These are phyloP conservation scores for Ahaetulla prasina DNA, from an alignment of 2,113 vertebrate genomes.

Conservation along the genomic window DNA sequence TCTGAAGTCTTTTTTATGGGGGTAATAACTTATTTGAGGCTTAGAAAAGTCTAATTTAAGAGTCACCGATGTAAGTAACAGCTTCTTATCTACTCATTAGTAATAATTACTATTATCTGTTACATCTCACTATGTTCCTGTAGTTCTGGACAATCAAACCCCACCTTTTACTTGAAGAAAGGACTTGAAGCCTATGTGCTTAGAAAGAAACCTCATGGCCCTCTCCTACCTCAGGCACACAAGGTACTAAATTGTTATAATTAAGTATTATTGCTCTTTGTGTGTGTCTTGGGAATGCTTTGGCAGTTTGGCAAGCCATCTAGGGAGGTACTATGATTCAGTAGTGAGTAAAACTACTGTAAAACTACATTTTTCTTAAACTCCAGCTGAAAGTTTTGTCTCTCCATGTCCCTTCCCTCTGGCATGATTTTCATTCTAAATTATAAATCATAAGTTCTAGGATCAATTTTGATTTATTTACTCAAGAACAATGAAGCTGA, in stretches of 20 bases:
- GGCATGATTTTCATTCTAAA: not conserved
- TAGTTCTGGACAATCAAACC: conserved; percentile 90
- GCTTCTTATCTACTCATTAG: not conserved
- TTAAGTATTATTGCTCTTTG: not conserved
- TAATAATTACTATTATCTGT: not conserved
- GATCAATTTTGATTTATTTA: not conserved
- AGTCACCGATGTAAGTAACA: not conserved
- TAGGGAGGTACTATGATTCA: not conserved
- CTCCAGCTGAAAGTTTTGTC: not conserved
- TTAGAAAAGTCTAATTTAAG: not conserved
- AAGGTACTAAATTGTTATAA: conserved; percentile 61
- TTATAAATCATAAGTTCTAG: not conserved
- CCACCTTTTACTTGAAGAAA: conserved; percentile 86
- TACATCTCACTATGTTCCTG: conserved; percentile 21
- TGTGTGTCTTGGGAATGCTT: not conserved
- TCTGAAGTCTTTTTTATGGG: not conserved
- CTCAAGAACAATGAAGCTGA: not conserved
- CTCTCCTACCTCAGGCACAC: conserved; percentile 84
- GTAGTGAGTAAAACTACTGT: not conserved
- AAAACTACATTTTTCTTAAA: not conserved
- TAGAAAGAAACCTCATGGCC: conserved; percentile 87
- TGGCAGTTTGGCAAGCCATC: not conserved
- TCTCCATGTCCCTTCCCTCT: not conserved
- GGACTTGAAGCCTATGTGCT: conserved; percentile 77
- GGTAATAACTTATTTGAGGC: not conserved